These are phyloP conservation scores for Pipistrellus pygmaeus DNA, from an alignment of 2,797 vertebrate genomes.

Conservation along the genomic window DNA sequence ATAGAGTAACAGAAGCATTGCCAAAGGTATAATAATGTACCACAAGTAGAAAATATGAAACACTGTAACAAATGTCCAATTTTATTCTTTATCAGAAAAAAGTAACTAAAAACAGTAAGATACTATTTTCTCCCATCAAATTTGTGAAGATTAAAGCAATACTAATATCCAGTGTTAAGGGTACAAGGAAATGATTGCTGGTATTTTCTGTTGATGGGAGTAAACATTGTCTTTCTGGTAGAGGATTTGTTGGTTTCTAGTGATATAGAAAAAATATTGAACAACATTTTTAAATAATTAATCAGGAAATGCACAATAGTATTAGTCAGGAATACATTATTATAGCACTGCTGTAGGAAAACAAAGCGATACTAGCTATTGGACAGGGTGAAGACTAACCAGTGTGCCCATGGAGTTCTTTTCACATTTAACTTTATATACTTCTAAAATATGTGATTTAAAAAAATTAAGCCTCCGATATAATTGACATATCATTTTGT, in stretches of 20 bases:
- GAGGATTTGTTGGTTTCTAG: background rate
- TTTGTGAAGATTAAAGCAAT: background rate
- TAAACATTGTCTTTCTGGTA: background rate
- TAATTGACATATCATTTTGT: background rate
- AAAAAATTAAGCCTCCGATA: background rate
- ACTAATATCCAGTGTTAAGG: background rate
- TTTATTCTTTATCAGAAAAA: conserved; percentile 3
- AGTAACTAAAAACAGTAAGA: background rate
- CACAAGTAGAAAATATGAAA: background rate
- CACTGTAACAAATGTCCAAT: background rate
- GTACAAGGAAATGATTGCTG: background rate
- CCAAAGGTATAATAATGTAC: background rate
- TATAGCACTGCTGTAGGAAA: background rate
- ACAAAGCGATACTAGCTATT: background rate
- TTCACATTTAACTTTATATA: background rate
- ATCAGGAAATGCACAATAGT: background rate
- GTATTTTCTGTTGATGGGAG: background rate
- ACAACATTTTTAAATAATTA: background rate
- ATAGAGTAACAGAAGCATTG: background rate
- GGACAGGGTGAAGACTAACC: background rate
- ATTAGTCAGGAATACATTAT: background rate
- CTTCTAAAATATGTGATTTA: background rate
- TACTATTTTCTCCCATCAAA: background rate
- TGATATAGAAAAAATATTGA: background rate
- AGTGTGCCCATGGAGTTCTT: background rate